Conservation (phyloP, 2,113 vertebrate species). For the Oncorhynchus clarkii region DNA sequence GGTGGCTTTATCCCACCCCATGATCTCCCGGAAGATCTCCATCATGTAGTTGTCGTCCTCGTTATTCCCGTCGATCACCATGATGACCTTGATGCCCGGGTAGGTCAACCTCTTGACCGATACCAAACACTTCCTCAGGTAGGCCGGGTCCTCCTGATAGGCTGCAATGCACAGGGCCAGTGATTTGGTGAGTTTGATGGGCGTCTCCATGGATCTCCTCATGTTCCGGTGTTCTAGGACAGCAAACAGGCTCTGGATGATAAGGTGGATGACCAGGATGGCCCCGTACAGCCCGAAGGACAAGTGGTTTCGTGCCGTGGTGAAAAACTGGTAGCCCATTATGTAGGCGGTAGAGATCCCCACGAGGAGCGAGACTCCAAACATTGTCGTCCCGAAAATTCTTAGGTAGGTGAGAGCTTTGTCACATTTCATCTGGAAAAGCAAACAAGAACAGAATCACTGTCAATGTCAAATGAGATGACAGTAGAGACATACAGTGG, state of each 20-base stretch:
- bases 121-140: slow-evolving; percentile 94
- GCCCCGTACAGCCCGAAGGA: slow-evolving; percentile 97
- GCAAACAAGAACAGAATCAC: slow-evolving; percentile 4
- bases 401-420: slow-evolving; percentile 90
- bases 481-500: background rate
- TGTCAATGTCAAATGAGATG: too few species aligned
- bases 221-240: slow-evolving; percentile 94
- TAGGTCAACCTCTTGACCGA: slow-evolving; percentile 96
- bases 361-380: slow-evolving; percentile 92
- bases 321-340: slow-evolving; percentile 97
- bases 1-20: slow-evolving; percentile 89
- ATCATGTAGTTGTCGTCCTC: slow-evolving; percentile 96
- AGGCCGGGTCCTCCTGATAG: slow-evolving; percentile 95
- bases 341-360: slow-evolving; percentile 97
- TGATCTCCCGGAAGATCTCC: slow-evolving; percentile 96
- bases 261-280: slow-evolving; percentile 91
- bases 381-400: slow-evolving; percentile 95
- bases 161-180: slow-evolving; percentile 96
- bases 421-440: slow-evolving; percentile 91
- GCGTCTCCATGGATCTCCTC: slow-evolving; percentile 91
- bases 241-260: slow-evolving; percentile 97
- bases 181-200: slow-evolving; percentile 93
- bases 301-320: slow-evolving; percentile 90
- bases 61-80: slow-evolving; percentile 96
- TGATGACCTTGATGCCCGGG: slow-evolving; percentile 96